Evolutionary conservation across 2,113 vertebrate species (phyloP), one percentile per base, ranked within the genome.

Genomic region (Gavialis gangeticus): DNA sequence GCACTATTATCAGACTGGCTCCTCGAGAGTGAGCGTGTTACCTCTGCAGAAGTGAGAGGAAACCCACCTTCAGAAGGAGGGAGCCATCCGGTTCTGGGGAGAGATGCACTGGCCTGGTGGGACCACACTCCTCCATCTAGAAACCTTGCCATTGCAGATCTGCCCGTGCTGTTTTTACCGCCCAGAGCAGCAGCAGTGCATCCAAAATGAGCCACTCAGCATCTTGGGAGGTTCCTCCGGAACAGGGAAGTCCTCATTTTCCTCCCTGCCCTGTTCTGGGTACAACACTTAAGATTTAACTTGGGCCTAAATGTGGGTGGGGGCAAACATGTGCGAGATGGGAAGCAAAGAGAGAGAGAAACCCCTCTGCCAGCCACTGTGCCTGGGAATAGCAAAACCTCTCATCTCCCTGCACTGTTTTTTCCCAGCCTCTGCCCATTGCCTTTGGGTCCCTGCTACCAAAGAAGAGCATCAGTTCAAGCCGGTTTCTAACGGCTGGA

Each of bases 381-480:
- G 46, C 46, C 46, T 46, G 46, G 46, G 46, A 46, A 9, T 46
- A 46, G 46, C 46, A 46, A 46, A 46, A 46, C 46, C 46, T 46
- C 46, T 46, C 8, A 2, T 46, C 46, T 46, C 5, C 27, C 19
- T 85, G 24, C 17, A 2, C 2, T 12, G 0, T 54, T 28, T 46
- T 56, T 55, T 25, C 34, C 16, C 25, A 18, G 16, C 25, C 17
- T 10, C 11, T 19, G 54, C 25, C 10, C 27, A 3, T 3, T 24
- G 21, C 1, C 37, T 75, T 87, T 7, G 12, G 18, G 9, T n/a
- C 12, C 5, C 12, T 19, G 14, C 0, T 0, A 5, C 15, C 1
- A 1, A 57, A 28, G 82, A 80, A 64, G 21, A 11, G 76, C 1
- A 11, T 34, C n/a, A 10, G 46, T 46, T 16, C 54, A 71, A 21